phyloP scores from a whole-genome alignment of 1,140 invertebrate genomes.

The Apocrypta bakeri region DNA sequence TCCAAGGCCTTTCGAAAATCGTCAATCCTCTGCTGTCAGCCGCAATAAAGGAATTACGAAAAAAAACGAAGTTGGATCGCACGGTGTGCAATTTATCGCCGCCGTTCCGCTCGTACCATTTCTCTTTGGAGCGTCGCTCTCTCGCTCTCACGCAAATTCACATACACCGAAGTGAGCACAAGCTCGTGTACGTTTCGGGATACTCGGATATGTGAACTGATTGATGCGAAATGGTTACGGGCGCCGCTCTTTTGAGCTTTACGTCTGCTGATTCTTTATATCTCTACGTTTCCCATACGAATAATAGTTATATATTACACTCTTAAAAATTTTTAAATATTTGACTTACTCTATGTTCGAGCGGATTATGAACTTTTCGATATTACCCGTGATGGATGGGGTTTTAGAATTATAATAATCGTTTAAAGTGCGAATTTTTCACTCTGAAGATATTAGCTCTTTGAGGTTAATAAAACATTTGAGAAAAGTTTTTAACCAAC shows the following conservation, averaged over 20 bases:
- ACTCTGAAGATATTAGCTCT: too few relatives aligned
- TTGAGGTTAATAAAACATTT: too few relatives aligned
- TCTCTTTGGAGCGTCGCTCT: background rate
- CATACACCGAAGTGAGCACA: background rate
- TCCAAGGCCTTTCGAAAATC: conserved; percentile 30
- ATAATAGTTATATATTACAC: too few relatives aligned
- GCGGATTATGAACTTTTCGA: too few relatives aligned
- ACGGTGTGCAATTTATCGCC: conserved; percentile 31
- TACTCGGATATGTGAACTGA: conserved; percentile 12
- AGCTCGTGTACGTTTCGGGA: background rate
- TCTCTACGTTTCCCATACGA: too few relatives aligned
- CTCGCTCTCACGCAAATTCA: background rate
- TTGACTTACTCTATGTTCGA: too few relatives aligned
- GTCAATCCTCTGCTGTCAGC: conserved; percentile 42
- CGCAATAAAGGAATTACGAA: conserved; percentile 44
- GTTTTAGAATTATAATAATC: too few relatives aligned
- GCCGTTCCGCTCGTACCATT: background rate
- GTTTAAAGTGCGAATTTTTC: too few relatives aligned
- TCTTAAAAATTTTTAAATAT: too few relatives aligned
- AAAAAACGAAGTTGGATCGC: conserved; percentile 43
- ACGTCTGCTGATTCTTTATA: background rate
- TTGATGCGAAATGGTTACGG: conserved; percentile 38
- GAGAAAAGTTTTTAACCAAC: too few relatives aligned
- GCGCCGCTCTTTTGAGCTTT: background rate
- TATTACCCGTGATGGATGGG: too few relatives aligned